Base-by-base conservation (phyloP, 2,888 invertebrate genomes). In the Sicus ferrugineus region DNA sequence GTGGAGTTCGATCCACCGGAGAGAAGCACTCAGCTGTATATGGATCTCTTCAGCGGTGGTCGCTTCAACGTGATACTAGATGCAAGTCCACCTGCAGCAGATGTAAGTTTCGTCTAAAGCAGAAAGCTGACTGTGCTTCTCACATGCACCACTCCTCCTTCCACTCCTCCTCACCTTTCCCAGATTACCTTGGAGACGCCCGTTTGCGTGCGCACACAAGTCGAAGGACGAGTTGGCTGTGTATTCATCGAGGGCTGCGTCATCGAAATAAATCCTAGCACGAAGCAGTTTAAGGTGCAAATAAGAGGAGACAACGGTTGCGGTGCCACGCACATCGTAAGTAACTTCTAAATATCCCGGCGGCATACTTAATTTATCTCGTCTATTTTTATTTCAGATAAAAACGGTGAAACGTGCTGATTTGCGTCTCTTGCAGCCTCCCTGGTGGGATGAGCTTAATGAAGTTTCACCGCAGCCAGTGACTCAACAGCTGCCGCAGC, bases 371-470 rank as follows among this genome's bases (percentile, higher is more conserved):
- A 48, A 1, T 31, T 1, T 11, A 19, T 31, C 14, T 14, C 11
- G 28, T 30, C 14, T 42, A 11, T 2, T 48, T 67, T 68, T 34
- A 14, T 65, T 69, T 73, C 21, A 80, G 78, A 72, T 79, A 28
- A 82, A 81, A 73, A 79, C 92, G 78, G 94, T 96, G 73, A 93
- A 94, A 80, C 89, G 98, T 46, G 95, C 97, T 4, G 96, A 97
- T 83, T 87, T 98, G 71, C 89, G 98, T 28, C 88, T 98, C 30
- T 87, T 97, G 75, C 90, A 93, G 81, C 96, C 97, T 19, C 98
- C 98, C 0, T 98, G 98, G 98, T 94, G 93, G 87, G 98, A 98
- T 79, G 98, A 98, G 86, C 85, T 98, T 70, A 94, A 93, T 78
- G 93, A 92, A 78, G 86, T 89, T 68, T 75, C 80, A 31, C 72